Conservation (phyloP, 2,797 vertebrate species). For the Ispidina lecontei region DNA sequence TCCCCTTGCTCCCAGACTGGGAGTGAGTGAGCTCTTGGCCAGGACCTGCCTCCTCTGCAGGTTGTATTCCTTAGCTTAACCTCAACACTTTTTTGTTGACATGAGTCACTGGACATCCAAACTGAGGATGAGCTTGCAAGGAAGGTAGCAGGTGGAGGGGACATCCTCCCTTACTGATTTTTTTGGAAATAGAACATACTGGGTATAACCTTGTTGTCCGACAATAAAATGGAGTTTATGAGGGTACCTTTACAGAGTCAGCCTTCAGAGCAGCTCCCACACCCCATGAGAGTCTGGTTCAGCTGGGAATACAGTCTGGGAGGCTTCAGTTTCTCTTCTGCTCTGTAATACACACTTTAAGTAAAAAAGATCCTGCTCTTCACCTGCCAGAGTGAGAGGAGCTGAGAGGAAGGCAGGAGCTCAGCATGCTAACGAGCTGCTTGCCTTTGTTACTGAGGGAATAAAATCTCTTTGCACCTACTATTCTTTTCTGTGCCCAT, state of each 20-base stretch:
- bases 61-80: background rate
- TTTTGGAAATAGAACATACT: background rate
- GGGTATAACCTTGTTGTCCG: background rate
- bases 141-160: background rate
- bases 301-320: background rate
- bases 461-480: slow-evolving; percentile 28
- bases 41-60: fast-evolving
- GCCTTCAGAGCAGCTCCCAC: background rate
- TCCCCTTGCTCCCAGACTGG: background rate
- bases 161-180: background rate
- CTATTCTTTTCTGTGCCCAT: slow-evolving; percentile 23
- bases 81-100: background rate
- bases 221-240: background rate
- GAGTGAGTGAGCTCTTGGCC: fast-evolving
- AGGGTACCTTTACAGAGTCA: background rate
- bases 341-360: slow-evolving; percentile 13
- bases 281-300: background rate
- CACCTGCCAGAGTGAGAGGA: slow-evolving; percentile 36
- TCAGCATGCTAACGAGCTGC: background rate
- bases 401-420: background rate
- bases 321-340: background rate
- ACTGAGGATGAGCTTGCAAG: background rate
- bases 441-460: slow-evolving; percentile 27
- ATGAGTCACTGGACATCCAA: background rate
- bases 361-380: background rate